Evolutionary conservation across 92 coral and sea anemone species (phyloP), one percentile per base, ranked within the genome.

Genomic region (Phenganax subtilis): DNA sequence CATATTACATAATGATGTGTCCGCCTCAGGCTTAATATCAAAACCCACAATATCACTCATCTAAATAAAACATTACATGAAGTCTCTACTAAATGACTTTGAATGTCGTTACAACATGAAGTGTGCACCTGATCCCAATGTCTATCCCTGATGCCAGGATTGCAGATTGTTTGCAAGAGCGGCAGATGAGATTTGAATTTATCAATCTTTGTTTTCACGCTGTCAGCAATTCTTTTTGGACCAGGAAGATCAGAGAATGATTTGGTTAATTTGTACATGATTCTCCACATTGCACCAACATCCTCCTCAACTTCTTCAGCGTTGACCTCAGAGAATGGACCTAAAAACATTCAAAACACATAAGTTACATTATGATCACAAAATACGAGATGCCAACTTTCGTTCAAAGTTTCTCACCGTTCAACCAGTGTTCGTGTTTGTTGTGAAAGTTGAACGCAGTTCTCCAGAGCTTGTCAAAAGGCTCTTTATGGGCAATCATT

Each of bases 231-330:
- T 55, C 98, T 86, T 37, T 93, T 87, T 16, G 98, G 98, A 20
- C 97, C 98, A 16, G 98, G 96, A 12, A 91, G 93, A 64, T 94
- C 98, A 17, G 92, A 86, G 82, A 94, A 92, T 9, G 98, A 88
- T 72, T 94, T 94, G 78, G 97, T 90, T 51, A 94, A 96, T 78
- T 94, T 94, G 59, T 92, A 85, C 72, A 90, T 97, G 29, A 91
- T 89, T 51, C 97, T 85, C 87, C 82, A 94, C 98, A 94, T 94
- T 16, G 85, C 71, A 11, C 96, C 88, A 64, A 94, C 93, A 20
- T 94, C 98, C 52, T 94, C 98, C 64, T 94, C 98, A 6, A 94
- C 97, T 51, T 94, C 97, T 37, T 94, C 98, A 11, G 98, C 90
- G 79, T 94, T 94, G 55, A 94, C 91, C 16, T 94, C 93, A 10